A percentile compares a stretch with the other conserved stretches of the same genome.
Evolutionary conservation across 2,113 vertebrate species (phyloP).

Genomic region (Oreotrochilus melanogaster): DNA sequence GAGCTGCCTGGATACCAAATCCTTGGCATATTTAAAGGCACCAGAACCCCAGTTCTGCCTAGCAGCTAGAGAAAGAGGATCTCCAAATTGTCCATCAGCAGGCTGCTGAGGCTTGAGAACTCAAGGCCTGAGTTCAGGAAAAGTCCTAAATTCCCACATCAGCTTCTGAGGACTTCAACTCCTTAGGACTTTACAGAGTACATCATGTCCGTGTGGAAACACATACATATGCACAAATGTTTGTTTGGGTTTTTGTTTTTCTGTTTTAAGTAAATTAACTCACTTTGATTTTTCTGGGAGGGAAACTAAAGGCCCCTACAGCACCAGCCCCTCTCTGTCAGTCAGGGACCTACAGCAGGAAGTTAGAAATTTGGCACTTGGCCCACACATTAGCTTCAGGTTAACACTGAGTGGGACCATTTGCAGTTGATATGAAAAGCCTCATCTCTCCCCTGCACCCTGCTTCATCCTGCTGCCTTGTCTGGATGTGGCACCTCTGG

Average conservation of each 20-base stretch:
- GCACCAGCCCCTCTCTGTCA: background rate
- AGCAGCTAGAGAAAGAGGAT: background rate
- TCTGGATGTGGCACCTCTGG: background rate
- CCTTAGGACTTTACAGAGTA: background rate
- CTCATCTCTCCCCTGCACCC: background rate
- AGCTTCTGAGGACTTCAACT: background rate
- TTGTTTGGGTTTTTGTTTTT: background rate
- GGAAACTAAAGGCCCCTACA: background rate
- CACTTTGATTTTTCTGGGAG: background rate
- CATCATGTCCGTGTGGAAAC: background rate
- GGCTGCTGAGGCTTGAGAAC: background rate
- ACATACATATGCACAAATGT: background rate
- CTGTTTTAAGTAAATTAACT: background rate
- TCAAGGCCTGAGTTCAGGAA: background rate
- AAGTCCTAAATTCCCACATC: background rate
- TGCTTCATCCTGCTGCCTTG: background rate
- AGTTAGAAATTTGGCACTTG: background rate
- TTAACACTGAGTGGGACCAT: background rate
- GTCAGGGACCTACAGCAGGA: background rate
- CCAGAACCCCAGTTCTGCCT: background rate
- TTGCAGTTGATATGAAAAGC: background rate
- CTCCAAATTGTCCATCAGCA: background rate
- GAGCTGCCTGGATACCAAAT: background rate
- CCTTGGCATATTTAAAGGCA: background rate
- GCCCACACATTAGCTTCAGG: background rate